Percentiles rank a stretch among this genome's conserved stretches.
Conservation (phyloP, 2,797 vertebrate genomes). For the Danio tinwini region DNA sequence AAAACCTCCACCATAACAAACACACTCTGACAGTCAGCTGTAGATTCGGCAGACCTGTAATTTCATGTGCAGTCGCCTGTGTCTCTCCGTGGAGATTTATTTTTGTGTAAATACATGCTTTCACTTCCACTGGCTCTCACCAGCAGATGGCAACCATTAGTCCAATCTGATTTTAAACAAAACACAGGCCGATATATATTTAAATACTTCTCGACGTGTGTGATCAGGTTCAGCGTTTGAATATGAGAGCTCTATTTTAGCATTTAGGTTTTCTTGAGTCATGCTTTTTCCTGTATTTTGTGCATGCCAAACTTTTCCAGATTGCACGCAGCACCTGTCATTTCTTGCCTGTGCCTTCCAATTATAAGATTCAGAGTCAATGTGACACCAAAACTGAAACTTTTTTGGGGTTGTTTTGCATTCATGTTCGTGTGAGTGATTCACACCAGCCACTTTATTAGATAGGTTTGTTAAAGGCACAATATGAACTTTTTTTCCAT, state of each 20-base stretch:
- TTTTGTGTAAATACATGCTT: conserved; percentile 65
- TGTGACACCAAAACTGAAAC: not conserved
- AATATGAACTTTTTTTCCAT: too few species aligned
- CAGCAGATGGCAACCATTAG: conserved; percentile 70
- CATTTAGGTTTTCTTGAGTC: conserved; percentile 47
- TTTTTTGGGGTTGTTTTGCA: not conserved
- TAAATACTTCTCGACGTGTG: conserved; percentile 57
- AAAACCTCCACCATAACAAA: conserved; percentile 59
- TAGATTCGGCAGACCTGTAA: conserved; percentile 63
- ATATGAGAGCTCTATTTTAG: conserved; percentile 45
- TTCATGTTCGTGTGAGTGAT: not conserved
- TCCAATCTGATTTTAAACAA: conserved; percentile 64
- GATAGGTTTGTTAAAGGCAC: too few species aligned
- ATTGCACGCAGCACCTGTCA: conserved; percentile 23
- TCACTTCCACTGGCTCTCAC: conserved; percentile 61
- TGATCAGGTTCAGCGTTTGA: conserved; percentile 56
- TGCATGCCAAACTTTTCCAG: conserved; percentile 26
- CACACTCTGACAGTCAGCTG: conserved; percentile 59
- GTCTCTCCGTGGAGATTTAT: conserved; percentile 61
- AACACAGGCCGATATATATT: conserved; percentile 61
- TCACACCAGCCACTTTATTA: not conserved
- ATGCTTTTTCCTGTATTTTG: conserved; percentile 44
- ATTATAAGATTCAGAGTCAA: not conserved
- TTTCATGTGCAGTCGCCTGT: conserved; percentile 62
- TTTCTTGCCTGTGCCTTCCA: not conserved